Evolutionary conservation across 2,888 invertebrate genomes (phyloP).

Genomic region (Tuta absoluta): DNA sequence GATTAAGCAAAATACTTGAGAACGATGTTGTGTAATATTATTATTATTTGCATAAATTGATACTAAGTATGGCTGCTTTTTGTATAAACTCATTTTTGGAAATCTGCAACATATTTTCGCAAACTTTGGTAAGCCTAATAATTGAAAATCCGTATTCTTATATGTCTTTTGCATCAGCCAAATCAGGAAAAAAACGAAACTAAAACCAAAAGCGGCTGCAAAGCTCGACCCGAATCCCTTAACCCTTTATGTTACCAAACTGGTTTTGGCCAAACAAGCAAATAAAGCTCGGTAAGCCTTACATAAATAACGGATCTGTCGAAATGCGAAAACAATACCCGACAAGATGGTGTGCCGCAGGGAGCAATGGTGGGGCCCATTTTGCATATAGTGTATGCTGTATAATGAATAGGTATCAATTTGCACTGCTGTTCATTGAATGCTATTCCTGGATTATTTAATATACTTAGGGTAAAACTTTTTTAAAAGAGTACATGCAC

Average conservation of each 20-base stretch:
- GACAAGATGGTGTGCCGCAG: constrained; percentile 56
- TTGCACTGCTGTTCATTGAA: neutral
- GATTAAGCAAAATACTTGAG: too few species aligned
- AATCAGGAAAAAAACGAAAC: constrained; percentile 13
- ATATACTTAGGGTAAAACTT: neutral
- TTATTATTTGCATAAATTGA: too few species aligned
- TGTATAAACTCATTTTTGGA: too few species aligned
- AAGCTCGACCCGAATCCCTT: constrained; percentile 39
- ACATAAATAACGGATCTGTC: constrained; percentile 77
- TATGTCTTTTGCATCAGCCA: neutral
- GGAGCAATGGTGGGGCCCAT: constrained; percentile 46
- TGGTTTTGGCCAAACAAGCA: constrained; percentile 51
- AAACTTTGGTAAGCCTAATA: neutral
- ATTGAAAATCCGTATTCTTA: neutral
- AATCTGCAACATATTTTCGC: too few species aligned
- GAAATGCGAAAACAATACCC: constrained; percentile 74
- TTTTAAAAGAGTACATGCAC: too few species aligned
- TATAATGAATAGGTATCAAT: constrained; percentile 4
- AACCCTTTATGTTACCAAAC: constrained; percentile 48
- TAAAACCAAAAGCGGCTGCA: constrained; percentile 24
- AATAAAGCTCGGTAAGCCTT: constrained; percentile 57
- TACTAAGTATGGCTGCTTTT: too few species aligned
- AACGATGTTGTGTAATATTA: too few species aligned
- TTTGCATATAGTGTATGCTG: constrained; percentile 52
- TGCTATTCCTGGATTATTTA: neutral